Base-by-base conservation (phyloP, 2,113 vertebrate genomes). In the Oryzias melastigma region DNA sequence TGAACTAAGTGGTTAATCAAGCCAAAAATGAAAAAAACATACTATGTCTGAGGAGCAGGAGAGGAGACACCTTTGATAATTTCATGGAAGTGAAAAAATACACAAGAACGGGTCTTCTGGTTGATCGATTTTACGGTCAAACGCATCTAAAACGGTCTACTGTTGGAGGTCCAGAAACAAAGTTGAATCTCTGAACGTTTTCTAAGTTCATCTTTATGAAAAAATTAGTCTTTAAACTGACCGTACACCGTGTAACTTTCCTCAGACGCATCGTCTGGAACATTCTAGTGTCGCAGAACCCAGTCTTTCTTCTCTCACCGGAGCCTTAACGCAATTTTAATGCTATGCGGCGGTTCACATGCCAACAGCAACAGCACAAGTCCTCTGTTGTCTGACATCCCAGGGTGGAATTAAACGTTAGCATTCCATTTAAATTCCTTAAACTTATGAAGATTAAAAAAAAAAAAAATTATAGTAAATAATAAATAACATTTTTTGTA, bases 1-100 rank as follows among this genome's bases (percentile, higher is more conserved):
- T 54, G 71, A 81, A 86, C 82, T 82, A 87, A 90, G 85, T 88
- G 86, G 71, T 87, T 88, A 88, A 90, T 91, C 89, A 91, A 82
- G 86, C 73, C 77, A 65, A 68, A 85, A 62, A 46, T 77, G 62
- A 65, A 85, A 61, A 25, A 75, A 71, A 56, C 47, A 62, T 68
- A 73, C 51, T 41, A 40, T 35, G 69, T 82, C 81, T 84, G 79
- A 77, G 75, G 61, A 68, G 61, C 59, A 56, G 27, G 58, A 69
- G 71, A 85, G 73, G 74, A 70, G 73, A 78, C 52, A 65, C 78
- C 72, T 59, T 46, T 55, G 52, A 20, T 52, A 54, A 62, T 52
- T 51, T 19, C 45, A 47, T 8, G n/a, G 15, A 3, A 14, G 47
- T 5, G 1, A 50, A 47, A n/a, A 16, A 47, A 47, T 1, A 47